Percentiles rank a stretch among this genome's conserved stretches.
Evolutionary conservation across 2,888 invertebrate species (phyloP).

Genomic region (Cataglyphis altisquamis): DNA sequence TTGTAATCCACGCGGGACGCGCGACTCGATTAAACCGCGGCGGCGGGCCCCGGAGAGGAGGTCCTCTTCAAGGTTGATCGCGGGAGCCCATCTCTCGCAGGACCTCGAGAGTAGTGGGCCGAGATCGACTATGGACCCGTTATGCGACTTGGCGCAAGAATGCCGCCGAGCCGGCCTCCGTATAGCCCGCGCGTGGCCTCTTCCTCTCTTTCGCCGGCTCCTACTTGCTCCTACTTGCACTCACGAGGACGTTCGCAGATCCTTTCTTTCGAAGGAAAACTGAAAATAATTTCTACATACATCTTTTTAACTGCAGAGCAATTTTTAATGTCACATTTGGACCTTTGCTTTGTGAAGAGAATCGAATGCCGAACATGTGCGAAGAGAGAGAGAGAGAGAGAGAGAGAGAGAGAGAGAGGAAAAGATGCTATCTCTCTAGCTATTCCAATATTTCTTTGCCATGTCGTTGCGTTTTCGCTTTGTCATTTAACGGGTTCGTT

Average conservation of each 20-base stretch:
- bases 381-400: not conserved
- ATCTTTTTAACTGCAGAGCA: not conserved
- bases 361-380: not conserved
- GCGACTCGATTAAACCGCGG: constrained; percentile 46
- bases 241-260: not conserved
- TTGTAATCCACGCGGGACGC: constrained; percentile 38
- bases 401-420: not conserved
- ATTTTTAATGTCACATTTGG: not conserved
- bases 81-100: constrained; percentile 42
- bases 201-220: constrained; percentile 46
- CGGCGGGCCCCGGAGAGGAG: constrained; percentile 34
- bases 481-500: constrained; percentile 37
- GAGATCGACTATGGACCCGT: constrained; percentile 78
- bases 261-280: not conserved
- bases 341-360: not conserved
- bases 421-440: not conserved
- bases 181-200: constrained; percentile 63
- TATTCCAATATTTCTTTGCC: not conserved
- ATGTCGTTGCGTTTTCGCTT: constrained; percentile 24
- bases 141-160: constrained; percentile 80
- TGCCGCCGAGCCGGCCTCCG: constrained; percentile 74
- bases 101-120: constrained; percentile 46
- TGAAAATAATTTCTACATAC: not conserved
- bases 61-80: constrained; percentile 53
- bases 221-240: constrained; percentile 3